Percentiles rank a stretch among this genome's conserved stretches.
Conservation (phyloP, 2,113 vertebrate genomes). For the Helogale parvula region DNA sequence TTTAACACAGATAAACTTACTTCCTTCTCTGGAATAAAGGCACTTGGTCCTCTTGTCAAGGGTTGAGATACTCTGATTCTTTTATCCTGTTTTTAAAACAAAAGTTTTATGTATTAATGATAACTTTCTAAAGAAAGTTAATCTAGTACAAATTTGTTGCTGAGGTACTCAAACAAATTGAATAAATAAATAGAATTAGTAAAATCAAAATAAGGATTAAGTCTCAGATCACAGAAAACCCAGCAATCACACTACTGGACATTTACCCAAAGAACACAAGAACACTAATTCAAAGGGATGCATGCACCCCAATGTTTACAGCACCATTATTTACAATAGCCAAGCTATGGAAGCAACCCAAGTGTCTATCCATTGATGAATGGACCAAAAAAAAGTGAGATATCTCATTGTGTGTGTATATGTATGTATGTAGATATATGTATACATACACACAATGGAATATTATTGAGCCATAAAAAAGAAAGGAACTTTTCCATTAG, state of each 20-base stretch:
- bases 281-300: not conserved
- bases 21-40: constrained; percentile 93
- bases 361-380: not conserved
- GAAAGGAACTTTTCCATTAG: not conserved
- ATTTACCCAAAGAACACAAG: not conserved
- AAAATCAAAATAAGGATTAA: not conserved
- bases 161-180: not conserved
- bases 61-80: constrained; percentile 87
- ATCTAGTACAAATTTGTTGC: not conserved
- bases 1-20: constrained; percentile 81
- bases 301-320: not conserved
- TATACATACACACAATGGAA: not conserved
- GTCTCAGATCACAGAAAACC: not conserved
- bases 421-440: too few species aligned
- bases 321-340: not conserved
- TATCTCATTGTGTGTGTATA: too few species aligned
- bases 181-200: constrained; percentile 34
- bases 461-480: not conserved
- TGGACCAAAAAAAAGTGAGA: not conserved
- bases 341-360: not conserved
- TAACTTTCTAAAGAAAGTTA: constrained; percentile 37
- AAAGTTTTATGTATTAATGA: constrained; percentile 56
- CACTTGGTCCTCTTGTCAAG: constrained; percentile 91
- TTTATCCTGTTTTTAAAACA: constrained; percentile 86
- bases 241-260: not conserved